A percentile compares a stretch with the other conserved stretches of the same genome.
Conservation (phyloP, 92 coral and sea anemone genomes). For the Porites cylindrica region DNA sequence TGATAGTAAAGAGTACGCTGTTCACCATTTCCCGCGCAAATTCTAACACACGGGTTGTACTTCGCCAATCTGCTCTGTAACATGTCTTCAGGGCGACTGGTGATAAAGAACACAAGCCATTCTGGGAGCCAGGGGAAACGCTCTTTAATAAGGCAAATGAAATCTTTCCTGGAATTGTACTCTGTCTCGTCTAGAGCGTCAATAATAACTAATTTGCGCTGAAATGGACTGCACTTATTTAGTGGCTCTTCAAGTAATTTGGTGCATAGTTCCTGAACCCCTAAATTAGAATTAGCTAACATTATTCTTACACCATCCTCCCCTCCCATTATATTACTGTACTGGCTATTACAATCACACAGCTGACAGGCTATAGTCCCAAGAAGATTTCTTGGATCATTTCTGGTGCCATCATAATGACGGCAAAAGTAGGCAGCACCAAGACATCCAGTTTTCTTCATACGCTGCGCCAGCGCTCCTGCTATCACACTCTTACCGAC, state of each 20-base stretch:
- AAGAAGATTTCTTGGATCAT: too few species aligned
- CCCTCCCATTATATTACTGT: constrained; percentile 23
- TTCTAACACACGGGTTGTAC: too few species aligned
- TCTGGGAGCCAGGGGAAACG: constrained; percentile 59
- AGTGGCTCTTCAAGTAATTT: constrained; percentile 28
- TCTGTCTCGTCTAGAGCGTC: too few species aligned
- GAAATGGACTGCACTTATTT: too few species aligned
- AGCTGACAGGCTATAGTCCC: neutral
- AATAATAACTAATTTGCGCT: too few species aligned
- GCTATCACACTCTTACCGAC: constrained; percentile 69
- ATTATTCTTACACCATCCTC: constrained; percentile 15
- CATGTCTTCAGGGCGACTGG: constrained; percentile 26
- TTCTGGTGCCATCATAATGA: too few species aligned
- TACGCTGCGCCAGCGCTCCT: constrained; percentile 44
- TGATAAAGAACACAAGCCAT: constrained; percentile 68
- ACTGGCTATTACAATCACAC: constrained; percentile 29
- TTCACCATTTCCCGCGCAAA: too few species aligned
- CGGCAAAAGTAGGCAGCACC: too few species aligned
- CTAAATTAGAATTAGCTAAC: constrained; percentile 35
- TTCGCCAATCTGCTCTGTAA: too few species aligned
- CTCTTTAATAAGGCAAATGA: constrained; percentile 22
- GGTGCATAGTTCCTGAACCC: constrained; percentile 51
- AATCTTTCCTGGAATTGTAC: too few species aligned
- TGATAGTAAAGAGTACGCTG: too few species aligned
- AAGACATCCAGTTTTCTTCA: constrained; percentile 1